Evolutionary conservation across 2,888 invertebrate genomes (phyloP), one percentile per base, ranked within the genome.

Genomic region (Campopleginae sp.): DNA sequence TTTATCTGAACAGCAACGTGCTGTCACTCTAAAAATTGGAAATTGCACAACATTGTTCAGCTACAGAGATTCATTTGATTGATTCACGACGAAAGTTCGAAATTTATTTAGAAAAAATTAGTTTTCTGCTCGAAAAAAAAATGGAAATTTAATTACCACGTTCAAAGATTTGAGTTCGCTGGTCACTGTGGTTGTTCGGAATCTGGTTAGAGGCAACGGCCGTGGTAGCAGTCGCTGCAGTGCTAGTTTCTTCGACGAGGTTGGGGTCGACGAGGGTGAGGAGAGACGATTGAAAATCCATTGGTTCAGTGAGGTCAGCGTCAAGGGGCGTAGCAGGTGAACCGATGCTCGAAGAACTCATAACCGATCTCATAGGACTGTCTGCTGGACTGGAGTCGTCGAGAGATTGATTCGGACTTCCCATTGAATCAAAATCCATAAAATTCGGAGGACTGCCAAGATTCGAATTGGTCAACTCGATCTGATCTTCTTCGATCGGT

Each of bases 401-500:
- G 19, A 88, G 82, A 19, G 92, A 92, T 23, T 91, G 91, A 79
- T 91, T 90, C 1, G 92, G 92, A 68, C 93, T 92, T 7, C 86
- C 90, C 19, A 91, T 66, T 0, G 91, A 89, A 3, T 92, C 92
- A 31, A 92, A 90, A 19, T 92, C 92, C 81, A 91, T 86, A 58
- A 90, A 89, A 65, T 91, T 89, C 44, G 91, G 91, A 0, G 93
- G 91, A 78, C 91, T 93, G 86, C 79, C 90, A 10, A 89, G 80
- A 17, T 90, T 87, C 0, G 91, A 91, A 65, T 91, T 90, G 27
- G 86, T 87, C 6, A 90, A 85, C 48, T 92, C 92, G 4, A 89
- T 82, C 44, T 91, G 91, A 44, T 93, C 92, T 54, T 93, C 93
- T 68, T 92, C 93, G 75, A 92, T 90, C 6, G 91, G 89, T 23